Percentiles rank a stretch among this genome's conserved stretches.
Evolutionary conservation across 2,797 vertebrate species (phyloP).

Genomic region (Cuculus canorus): DNA sequence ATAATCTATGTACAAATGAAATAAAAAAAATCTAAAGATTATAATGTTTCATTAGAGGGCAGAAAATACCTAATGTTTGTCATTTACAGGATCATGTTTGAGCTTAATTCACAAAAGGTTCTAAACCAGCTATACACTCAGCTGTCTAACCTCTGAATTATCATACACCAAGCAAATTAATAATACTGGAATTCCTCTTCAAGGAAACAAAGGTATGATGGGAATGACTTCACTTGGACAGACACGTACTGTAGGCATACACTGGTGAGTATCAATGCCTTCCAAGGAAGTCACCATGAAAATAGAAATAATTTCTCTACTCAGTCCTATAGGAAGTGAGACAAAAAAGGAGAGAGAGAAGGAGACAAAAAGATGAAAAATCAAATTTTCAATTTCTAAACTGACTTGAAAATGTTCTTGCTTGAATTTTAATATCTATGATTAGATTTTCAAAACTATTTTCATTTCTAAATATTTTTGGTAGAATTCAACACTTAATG

Average conservation of each 20-base stretch:
- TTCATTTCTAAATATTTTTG: background rate
- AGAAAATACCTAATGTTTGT: constrained; percentile 1
- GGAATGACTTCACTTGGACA: constrained; percentile 26
- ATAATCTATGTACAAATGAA: background rate
- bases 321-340: background rate
- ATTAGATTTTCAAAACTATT: background rate
- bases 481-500: background rate
- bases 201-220: constrained; percentile 31
- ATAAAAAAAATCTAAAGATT: background rate
- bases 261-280: constrained; percentile 14
- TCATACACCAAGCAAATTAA: constrained; percentile 16
- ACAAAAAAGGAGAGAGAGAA: background rate
- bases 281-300: background rate
- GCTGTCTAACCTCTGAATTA: constrained; percentile 43
- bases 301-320: background rate
- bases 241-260: constrained; percentile 1
- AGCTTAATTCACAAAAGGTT: background rate
- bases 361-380: background rate
- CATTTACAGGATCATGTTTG: background rate
- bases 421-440: background rate
- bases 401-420: background rate
- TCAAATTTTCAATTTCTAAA: background rate
- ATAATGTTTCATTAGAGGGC: background rate
- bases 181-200: constrained; percentile 29
- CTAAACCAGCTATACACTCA: constrained; percentile 7